A percentile compares a stretch with the other conserved stretches of the same genome.
These are phyloP conservation scores for Hoplodrina blanda DNA, from an alignment of 2,888 invertebrate species.

Conservation along the genomic window DNA sequence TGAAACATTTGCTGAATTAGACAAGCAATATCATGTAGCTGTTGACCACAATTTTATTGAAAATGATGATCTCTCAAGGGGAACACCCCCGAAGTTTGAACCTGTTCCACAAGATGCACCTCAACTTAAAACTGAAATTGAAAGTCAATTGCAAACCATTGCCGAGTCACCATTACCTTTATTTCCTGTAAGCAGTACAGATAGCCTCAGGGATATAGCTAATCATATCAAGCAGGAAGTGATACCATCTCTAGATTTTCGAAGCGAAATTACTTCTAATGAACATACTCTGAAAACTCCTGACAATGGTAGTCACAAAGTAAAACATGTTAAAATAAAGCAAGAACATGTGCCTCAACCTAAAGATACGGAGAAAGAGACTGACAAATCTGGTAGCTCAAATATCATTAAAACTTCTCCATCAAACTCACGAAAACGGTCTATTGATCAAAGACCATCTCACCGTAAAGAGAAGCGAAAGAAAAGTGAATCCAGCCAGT, in stretches of 20 bases:
- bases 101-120: slow-evolving; percentile 10
- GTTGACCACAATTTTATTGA: slow-evolving; percentile 86
- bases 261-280: slow-evolving; percentile 46
- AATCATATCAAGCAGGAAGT: slow-evolving; percentile 52
- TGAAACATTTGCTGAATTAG: slow-evolving; percentile 86
- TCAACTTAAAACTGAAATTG: slow-evolving; percentile 69
- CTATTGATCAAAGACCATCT: slow-evolving; percentile 82
- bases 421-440: slow-evolving; percentile 81
- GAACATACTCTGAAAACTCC: slow-evolving; percentile 34
- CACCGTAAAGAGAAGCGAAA: slow-evolving; percentile 88
- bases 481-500: slow-evolving; percentile 75
- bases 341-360: slow-evolving; percentile 61
- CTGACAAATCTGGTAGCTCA: slow-evolving; percentile 65
- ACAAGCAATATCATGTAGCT: slow-evolving; percentile 87
- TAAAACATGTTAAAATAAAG: slow-evolving; percentile 50
- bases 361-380: slow-evolving; percentile 64
- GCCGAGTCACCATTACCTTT: slow-evolving; percentile 69
- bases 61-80: slow-evolving; percentile 71
- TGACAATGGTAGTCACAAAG: slow-evolving; percentile 33
- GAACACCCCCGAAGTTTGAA: slow-evolving; percentile 27
- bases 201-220: slow-evolving; percentile 18
- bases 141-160: slow-evolving; percentile 67
- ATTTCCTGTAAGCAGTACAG: slow-evolving; percentile 33
- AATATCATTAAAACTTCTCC: slow-evolving; percentile 65
- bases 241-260: slow-evolving; percentile 33